Evolutionary conservation across 2,113 vertebrate genomes (phyloP), one percentile per base, ranked within the genome.

Genomic region (Varanus komodoensis): DNA sequence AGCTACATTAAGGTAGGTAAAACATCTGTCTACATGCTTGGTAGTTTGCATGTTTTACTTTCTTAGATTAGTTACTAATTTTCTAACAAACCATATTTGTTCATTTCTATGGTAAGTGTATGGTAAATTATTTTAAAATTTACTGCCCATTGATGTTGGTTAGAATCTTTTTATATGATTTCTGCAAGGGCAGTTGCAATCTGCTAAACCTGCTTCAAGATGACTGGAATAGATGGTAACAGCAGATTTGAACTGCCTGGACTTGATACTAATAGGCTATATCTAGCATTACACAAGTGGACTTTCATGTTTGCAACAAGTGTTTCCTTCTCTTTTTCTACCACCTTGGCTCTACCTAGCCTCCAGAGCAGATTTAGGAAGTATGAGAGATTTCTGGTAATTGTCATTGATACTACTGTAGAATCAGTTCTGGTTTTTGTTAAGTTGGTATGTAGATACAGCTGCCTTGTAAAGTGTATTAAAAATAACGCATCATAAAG

Each of bases 1-100:
- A 68, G 69, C 71, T 3, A 0, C 67, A n/a, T 84, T 88, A 84
- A 92, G 86, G 89, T 92, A 84, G 82, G 78, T 92, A 52, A 61
- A 87, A 48, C 68, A 78, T 90, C 15, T 12, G 88, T 57, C 57
- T 50, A 34, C 7, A 44, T 69, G 61, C 4, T 21, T 57, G 48
- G 74, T 64, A 86, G 12, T 79, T 83, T n/a, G 64, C 50, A 38
- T 34, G 15, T 84, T 67, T 77, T 15, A 34, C 3, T 69, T 89
- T 8, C 15, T 68, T 85, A 68, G 79, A 74, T 73, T 82, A 82
- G 67, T 32, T 82, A 4, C 34, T n/a, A 61, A n/a, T 5, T 52
- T 50, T 52, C 44, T 68, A 89, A 67, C 21, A 84, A 52, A 79
- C 1, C 44, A 12, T 84, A 44, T 84, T 84, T 68, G 32, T 84